phyloP scores from a whole-genome alignment of 2,113 vertebrate species.

The Ctenomys sociabilis region DNA sequence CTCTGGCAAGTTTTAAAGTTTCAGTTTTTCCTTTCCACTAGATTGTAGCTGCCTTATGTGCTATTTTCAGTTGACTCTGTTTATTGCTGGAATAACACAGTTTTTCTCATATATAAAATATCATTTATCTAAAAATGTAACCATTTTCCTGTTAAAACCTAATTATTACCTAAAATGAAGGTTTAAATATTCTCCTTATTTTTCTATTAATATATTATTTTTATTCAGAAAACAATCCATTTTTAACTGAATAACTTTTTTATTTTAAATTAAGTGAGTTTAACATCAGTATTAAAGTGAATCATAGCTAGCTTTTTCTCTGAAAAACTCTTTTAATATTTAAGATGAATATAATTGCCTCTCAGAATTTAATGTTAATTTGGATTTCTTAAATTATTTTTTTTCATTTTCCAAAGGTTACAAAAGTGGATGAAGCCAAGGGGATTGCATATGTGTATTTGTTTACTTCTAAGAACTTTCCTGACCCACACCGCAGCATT shows the following conservation, averaged over 20 bases:
- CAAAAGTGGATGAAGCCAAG: constrained; percentile 86
- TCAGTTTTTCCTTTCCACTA: neutral
- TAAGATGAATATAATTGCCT: constrained; percentile 5
- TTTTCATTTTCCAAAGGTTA: constrained; percentile 86
- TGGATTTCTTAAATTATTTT: neutral
- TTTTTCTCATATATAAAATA: too few species aligned
- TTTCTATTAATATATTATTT: too few species aligned
- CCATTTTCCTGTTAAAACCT: too few species aligned
- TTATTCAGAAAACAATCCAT: too few species aligned
- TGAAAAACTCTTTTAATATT: constrained; percentile 48
- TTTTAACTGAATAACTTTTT: too few species aligned
- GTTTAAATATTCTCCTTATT: too few species aligned
- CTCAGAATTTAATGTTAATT: neutral
- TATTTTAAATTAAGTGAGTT: too few species aligned
- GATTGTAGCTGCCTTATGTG: neutral
- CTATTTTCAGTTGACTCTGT: neutral
- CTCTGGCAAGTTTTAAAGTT: neutral
- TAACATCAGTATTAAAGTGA: neutral
- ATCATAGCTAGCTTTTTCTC: neutral
- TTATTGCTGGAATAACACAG: neutral
- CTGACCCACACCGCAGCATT: constrained; percentile 87
- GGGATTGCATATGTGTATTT: constrained; percentile 89
- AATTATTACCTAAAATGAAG: too few species aligned
- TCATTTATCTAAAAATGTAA: too few species aligned
- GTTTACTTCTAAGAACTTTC: constrained; percentile 87